A percentile compares a stretch with the other conserved stretches of the same genome.
Conservation (phyloP, 2,113 vertebrate genomes). For the Melanerpes aurifrons region DNA sequence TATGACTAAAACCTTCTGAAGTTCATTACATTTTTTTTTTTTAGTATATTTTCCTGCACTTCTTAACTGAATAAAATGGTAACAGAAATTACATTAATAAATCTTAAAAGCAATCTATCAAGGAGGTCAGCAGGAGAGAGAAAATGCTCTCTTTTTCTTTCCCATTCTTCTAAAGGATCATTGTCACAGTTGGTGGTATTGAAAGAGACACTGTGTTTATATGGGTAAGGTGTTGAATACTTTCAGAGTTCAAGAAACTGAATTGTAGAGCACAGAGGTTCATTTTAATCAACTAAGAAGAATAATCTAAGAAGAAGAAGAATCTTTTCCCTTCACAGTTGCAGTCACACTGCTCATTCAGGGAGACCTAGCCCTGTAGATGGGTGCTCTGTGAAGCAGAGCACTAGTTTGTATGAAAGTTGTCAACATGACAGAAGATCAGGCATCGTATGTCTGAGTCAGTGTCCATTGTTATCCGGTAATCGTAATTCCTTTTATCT, state of each 20-base stretch:
- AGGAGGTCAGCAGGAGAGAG: neutral
- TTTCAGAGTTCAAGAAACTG: neutral
- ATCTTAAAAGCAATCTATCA: neutral
- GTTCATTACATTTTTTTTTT: neutral
- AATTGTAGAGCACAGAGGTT: neutral
- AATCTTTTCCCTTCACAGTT: neutral
- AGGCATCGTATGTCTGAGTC: neutral
- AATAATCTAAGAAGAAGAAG: neutral
- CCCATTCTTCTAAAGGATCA: neutral
- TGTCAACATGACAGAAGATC: neutral
- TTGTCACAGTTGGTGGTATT: neutral
- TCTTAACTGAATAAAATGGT: neutral
- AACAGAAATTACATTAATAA: neutral
- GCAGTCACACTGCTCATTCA: neutral
- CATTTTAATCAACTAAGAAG: neutral
- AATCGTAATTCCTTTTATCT: neutral
- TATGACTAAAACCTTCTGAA: neutral
- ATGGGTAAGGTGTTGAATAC: neutral
- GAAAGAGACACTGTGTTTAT: neutral
- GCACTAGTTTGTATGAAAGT: neutral
- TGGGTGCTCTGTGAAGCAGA: neutral
- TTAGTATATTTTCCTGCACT: neutral
- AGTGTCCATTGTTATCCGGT: neutral
- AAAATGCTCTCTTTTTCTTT: neutral
- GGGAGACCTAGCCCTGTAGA: neutral